phyloP scores from a whole-genome alignment of 2,888 invertebrate genomes.

The Yponomeuta malinellus region DNA sequence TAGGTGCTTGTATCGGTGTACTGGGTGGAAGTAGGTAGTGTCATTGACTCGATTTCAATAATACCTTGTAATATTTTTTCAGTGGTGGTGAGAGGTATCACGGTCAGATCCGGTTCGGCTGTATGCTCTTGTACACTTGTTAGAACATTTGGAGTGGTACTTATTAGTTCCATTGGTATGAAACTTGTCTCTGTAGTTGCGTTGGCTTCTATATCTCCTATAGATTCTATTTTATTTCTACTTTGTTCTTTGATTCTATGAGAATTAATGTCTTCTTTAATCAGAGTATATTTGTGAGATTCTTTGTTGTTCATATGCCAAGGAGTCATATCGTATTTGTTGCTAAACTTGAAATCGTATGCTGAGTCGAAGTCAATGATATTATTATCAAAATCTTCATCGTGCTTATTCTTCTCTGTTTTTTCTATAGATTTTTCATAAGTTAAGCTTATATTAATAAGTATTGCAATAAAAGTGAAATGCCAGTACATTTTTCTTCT shows the following conservation, averaged over 20 bases:
- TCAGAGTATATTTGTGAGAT: conserved; percentile 51
- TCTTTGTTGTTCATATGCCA: conserved; percentile 47
- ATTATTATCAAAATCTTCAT: conserved; percentile 51
- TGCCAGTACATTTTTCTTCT: conserved; percentile 52
- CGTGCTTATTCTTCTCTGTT: conserved; percentile 26
- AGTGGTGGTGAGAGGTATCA: conserved; percentile 56
- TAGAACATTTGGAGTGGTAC: conserved; percentile 53
- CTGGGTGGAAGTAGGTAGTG: conserved; percentile 44
- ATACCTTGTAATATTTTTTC: conserved; percentile 34
- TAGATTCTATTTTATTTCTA: conserved; percentile 26
- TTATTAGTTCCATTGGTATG: conserved; percentile 60
- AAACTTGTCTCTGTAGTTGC: conserved; percentile 52
- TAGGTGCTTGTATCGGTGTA: conserved; percentile 26
- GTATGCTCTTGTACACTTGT: conserved; percentile 51
- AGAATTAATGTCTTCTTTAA: conserved; percentile 26
- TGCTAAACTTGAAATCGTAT: conserved; percentile 51
- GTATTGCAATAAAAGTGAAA: conserved; percentile 43
- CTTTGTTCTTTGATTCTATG: conserved; percentile 17
- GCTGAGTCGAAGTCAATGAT: conserved; percentile 65
- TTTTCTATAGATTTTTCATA: conserved; percentile 41
- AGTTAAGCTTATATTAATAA: conserved; percentile 37
- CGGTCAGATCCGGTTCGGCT: conserved; percentile 53
- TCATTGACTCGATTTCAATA: conserved; percentile 43
- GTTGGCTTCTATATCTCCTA: conserved; percentile 23
- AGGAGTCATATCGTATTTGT: conserved; percentile 46